Evolutionary conservation across 2,888 invertebrate genomes (phyloP).

Genomic region (Chalcosyrphus nemorum): DNA sequence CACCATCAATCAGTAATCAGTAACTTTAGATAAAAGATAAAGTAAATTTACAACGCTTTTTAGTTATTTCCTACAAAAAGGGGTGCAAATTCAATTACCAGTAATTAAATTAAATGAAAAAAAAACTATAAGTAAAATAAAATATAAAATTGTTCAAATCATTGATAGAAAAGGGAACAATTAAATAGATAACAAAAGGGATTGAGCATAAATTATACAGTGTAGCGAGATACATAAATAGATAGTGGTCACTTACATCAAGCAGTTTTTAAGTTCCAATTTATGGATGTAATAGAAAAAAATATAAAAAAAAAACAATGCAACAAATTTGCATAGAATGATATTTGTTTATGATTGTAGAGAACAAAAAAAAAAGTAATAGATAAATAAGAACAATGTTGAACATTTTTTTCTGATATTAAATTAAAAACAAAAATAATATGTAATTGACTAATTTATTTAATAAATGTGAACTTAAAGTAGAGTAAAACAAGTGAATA

Average conservation of each 20-base stretch:
- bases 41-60: conserved; percentile 63
- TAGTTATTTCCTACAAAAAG: conserved; percentile 45
- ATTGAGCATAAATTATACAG: conserved; percentile 37
- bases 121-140: conserved; percentile 19
- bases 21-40: conserved; percentile 57
- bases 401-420: conserved; percentile 76
- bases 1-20: conserved; percentile 29
- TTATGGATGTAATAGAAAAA: conserved; percentile 28
- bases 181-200: conserved; percentile 42
- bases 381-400: conserved; percentile 74
- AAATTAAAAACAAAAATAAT: conserved; percentile 74
- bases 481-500: conserved; percentile 63
- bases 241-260: conserved; percentile 48
- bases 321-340: conserved; percentile 63
- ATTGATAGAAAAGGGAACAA: conserved; percentile 66
- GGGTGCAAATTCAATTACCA: conserved; percentile 48
- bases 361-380: conserved; percentile 34
- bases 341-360: conserved; percentile 65
- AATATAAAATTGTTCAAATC: conserved; percentile 41
- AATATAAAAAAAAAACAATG: conserved; percentile 38
- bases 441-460: conserved; percentile 72
- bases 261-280: conserved; percentile 49
- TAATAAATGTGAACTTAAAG: conserved; percentile 70
- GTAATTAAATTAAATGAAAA: conserved; percentile 8
- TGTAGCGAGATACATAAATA: conserved; percentile 17